These are phyloP conservation scores for Leptoclinus maculatus DNA, from an alignment of 2,797 vertebrate genomes.

Conservation along the genomic window DNA sequence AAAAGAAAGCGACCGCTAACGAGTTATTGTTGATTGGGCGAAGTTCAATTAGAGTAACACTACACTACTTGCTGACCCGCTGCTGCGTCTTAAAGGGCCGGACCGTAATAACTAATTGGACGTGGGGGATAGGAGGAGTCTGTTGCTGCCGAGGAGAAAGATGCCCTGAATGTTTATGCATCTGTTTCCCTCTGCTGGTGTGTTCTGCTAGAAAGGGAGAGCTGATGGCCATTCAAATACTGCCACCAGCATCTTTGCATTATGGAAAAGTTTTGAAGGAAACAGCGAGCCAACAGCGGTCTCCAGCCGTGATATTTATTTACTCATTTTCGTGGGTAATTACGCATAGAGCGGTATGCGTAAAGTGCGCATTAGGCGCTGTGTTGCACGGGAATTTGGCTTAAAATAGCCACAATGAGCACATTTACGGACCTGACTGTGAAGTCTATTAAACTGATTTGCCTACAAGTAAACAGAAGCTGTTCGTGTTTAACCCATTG, in stretches of 20 bases:
- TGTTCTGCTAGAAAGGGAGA: slow-evolving; percentile 71
- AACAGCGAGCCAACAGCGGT: slow-evolving; percentile 23
- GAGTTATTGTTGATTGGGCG: slow-evolving; percentile 90
- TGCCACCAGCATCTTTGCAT: slow-evolving; percentile 54
- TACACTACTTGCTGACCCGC: slow-evolving; percentile 84
- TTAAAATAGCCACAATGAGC: slow-evolving; percentile 13
- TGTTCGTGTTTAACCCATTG: neutral
- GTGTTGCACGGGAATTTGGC: slow-evolving; percentile 30
- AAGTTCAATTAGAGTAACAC: slow-evolving; percentile 90
- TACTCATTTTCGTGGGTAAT: slow-evolving; percentile 64
- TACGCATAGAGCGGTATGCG: slow-evolving; percentile 58
- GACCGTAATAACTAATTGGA: slow-evolving; percentile 84
- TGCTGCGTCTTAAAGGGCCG: slow-evolving; percentile 87
- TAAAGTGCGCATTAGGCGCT: slow-evolving; percentile 26
- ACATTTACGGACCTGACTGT: slow-evolving; percentile 15
- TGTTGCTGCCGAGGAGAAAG: slow-evolving; percentile 72
- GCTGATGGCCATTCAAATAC: slow-evolving; percentile 64
- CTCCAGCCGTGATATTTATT: slow-evolving; percentile 30
- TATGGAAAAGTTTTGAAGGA: slow-evolving; percentile 45
- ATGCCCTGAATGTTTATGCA: slow-evolving; percentile 79
- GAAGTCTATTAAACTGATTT: slow-evolving; percentile 19
- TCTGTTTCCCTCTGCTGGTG: slow-evolving; percentile 78
- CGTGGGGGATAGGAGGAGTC: slow-evolving; percentile 86
- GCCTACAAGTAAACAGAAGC: neutral
- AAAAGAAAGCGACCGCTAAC: slow-evolving; percentile 84